Conservation (phyloP, 2,113 vertebrate species). For the Tonatia bakeri region DNA sequence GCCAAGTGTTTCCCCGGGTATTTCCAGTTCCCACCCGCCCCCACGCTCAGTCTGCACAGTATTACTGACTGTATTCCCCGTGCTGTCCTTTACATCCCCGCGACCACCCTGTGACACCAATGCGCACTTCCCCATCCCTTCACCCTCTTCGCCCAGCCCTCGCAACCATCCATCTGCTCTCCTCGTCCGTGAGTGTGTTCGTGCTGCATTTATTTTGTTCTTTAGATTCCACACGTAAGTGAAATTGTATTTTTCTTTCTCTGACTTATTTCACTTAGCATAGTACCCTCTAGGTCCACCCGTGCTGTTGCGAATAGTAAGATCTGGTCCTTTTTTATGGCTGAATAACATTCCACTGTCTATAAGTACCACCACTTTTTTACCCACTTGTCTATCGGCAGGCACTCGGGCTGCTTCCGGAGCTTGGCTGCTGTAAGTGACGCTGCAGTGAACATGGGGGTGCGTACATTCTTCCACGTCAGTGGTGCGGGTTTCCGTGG, state of each 20-base stretch:
- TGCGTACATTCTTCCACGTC: too few species aligned
- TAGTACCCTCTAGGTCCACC: not conserved
- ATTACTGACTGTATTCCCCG: rapidly evolving
- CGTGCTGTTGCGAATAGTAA: not conserved
- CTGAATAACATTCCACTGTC: not conserved
- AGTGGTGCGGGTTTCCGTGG: too few species aligned
- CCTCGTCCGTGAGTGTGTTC: not conserved
- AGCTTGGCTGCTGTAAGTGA: too few species aligned
- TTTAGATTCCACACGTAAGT: not conserved
- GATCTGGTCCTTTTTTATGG: not conserved
- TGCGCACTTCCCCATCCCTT: not conserved
- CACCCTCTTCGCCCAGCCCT: not conserved
- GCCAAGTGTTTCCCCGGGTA: not conserved
- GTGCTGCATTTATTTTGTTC: not conserved
- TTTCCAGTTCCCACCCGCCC: too few species aligned
- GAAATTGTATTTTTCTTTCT: not conserved
- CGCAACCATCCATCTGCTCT: not conserved
- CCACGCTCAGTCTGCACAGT: too few species aligned
- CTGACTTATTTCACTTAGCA: not conserved
- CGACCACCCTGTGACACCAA: not conserved
- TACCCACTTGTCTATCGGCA: too few species aligned
- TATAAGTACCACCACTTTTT: too few species aligned
- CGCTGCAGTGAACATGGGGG: too few species aligned
- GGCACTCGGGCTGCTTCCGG: too few species aligned
- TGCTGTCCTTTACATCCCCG: not conserved